Percentiles rank a stretch among this genome's conserved stretches.
phyloP scores from a whole-genome alignment of 2,888 invertebrate genomes.

The Phalangium opilio region DNA sequence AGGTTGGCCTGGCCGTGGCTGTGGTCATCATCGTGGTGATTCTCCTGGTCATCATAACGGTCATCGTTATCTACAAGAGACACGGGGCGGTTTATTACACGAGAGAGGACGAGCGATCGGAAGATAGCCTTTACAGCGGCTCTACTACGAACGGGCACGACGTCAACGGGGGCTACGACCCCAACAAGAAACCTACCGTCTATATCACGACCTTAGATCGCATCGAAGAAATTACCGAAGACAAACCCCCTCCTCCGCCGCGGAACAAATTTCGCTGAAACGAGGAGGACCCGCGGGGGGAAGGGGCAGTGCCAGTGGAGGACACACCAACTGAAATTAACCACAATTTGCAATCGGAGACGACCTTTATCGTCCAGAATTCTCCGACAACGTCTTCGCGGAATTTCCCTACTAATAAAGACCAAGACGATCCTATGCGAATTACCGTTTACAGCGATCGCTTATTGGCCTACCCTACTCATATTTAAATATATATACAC shows the following conservation, averaged over 20 bases:
- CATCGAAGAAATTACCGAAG: constrained; percentile 15
- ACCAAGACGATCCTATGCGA: no score
- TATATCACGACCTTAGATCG: constrained; percentile 12
- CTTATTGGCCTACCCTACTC: no score
- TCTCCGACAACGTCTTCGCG: no score
- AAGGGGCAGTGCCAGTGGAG: no score
- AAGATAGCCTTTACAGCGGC: constrained; percentile 25
- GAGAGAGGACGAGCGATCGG: constrained; percentile 49
- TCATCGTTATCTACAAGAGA: constrained; percentile 46
- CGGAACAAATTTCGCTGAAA: no score
- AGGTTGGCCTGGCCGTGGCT: neutral
- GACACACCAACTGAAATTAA: no score
- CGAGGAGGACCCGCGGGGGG: no score
- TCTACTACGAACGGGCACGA: neutral
- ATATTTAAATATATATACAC: no score
- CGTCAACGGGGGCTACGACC: constrained; percentile 8
- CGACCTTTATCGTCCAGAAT: no score
- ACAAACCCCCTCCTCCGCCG: neutral
- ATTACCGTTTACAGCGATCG: no score
- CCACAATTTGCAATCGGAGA: no score
- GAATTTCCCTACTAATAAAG: no score
- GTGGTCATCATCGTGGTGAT: constrained; percentile 28
- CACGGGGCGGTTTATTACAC: constrained; percentile 61
- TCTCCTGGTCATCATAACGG: constrained; percentile 35
- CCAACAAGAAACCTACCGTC: constrained; percentile 9